Evolutionary conservation across 2,888 invertebrate genomes (phyloP), one percentile per base, ranked within the genome.

Genomic region (Argynnis bischoffii): DNA sequence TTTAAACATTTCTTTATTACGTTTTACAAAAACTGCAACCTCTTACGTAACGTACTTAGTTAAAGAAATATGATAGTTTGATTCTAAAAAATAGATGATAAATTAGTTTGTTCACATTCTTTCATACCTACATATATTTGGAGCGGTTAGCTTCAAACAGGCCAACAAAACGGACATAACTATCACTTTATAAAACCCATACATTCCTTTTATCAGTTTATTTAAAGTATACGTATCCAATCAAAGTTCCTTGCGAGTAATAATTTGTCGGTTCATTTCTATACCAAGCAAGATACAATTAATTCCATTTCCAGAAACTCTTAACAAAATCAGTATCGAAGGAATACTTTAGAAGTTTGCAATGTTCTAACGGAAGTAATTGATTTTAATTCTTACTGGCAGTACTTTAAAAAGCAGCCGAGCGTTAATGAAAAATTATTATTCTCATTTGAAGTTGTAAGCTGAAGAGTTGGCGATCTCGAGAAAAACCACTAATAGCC

Each of bases 351-450:
- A 74, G 76, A 83, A 85, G 81, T 87, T 86, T 84, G 80, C 85
- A 82, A 81, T 81, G 81, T 83, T 84, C 79, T 78, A 79, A 81
- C 76, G 79, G 82, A 83, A 83, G 85, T 87, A 88, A 89, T 89
- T 88, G 90, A 88, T 89, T 89, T 87, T 88, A 88, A 88, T 89
- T 88, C 81, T n/a, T 77, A 76, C 80, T 79, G 77, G 82, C 81
- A 81, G 85, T 84, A 84, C 83, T 83, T 82, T 85, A 74, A 80
- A 82, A 85, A 75, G 83, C 85, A 86, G 78, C 82, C 74, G 75
- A 87, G 86, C 86, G 85, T 86, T 86, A 88, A 89, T 88, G 87
- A 88, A 89, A 90, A 90, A 88, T 88, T 86, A 87, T 89, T 89
- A 61, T 88, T 81, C 82, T 78, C 82, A 83, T 83, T 81, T 82